Base-by-base conservation (phyloP, 53 echinoderm and acorn worm genomes). In the Astropecten irregularis region DNA sequence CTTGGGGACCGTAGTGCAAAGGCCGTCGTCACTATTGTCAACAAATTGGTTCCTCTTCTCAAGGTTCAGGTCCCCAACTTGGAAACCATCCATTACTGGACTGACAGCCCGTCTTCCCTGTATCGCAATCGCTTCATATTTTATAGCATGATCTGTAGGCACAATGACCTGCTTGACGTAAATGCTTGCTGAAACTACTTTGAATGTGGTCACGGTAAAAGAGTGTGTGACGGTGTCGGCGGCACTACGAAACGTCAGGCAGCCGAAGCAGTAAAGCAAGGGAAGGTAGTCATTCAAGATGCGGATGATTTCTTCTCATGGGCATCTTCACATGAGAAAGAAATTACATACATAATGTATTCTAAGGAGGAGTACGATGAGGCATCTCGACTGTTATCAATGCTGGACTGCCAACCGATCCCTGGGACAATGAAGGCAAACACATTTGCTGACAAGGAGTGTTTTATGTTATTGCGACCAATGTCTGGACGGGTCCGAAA, bases 41-140 rank as follows among this genome's bases (percentile, higher is more conserved):
- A 61, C 29, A 46, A 82, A 65, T 29, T 82, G 47, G 47, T 42
- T 11, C 70, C 70, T 52, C 39, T 64, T 51, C 30, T 83, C 35
- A 71, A 79, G 68, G 58, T 35, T 32, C 66, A 50, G 4, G 30
- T 81, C 54, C 69, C 69, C 14, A 0, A 88, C 53, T 69, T 88
- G 60, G 35, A 52, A 49, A 65, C 38, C 13, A 35, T 88, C 50
- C 88, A 88, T 57, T 88, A 82, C 82, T 81, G 81, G 82, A 81
- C 88, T 31, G 82, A 88, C 30, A 88, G 88, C 71, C 88, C 88
- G 20, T 69, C 82, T 14, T 70, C 81, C 40, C 88, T 82, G 25
- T 88, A 88, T 59, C 47, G 88, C 7, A 88, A 88, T 47, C 69
- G 82, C 15, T 54, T 40, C 18, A 87, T 87, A 16, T 77, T 79